A percentile compares a stretch with the other conserved stretches of the same genome.
These are phyloP conservation scores for Otus sunia DNA, from an alignment of 2,113 vertebrate species.

Conservation along the genomic window DNA sequence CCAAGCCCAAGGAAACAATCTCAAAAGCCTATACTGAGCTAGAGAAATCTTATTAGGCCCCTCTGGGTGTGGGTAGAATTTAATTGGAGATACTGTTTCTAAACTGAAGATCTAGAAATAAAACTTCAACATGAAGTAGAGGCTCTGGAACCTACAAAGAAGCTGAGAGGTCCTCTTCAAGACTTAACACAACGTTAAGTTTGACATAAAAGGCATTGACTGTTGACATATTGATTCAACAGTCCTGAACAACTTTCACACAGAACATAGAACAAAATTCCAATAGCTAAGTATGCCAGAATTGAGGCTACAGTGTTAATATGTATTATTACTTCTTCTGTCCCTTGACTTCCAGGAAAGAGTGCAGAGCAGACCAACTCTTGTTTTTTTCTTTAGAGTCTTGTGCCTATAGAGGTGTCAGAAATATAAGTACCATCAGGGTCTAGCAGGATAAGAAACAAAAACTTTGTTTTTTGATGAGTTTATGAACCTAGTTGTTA, in stretches of 20 bases:
- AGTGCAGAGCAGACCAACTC: not conserved
- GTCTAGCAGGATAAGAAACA: not conserved
- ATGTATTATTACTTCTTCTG: not conserved
- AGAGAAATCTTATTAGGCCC: not conserved
- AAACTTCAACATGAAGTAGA: not conserved
- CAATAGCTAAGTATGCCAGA: not conserved
- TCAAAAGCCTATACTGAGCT: not conserved
- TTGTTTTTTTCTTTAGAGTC: too few species aligned
- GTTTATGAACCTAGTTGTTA: not conserved
- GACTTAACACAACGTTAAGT: not conserved
- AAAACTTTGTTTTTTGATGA: not conserved
- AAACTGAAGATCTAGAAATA: not conserved
- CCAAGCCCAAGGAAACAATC: not conserved
- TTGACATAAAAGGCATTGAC: not conserved
- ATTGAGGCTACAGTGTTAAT: not conserved
- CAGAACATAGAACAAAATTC: not conserved
- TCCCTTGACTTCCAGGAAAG: not conserved
- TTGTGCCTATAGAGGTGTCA: not conserved
- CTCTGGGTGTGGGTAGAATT: not conserved
- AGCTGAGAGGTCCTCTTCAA: not conserved
- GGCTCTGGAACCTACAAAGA: not conserved
- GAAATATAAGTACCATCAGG: not conserved
- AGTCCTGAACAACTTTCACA: not conserved
- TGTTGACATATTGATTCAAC: not conserved
- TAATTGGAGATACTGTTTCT: not conserved